Base-by-base conservation (phyloP, 1,140 invertebrate genomes). In the Solenopsis invicta region DNA sequence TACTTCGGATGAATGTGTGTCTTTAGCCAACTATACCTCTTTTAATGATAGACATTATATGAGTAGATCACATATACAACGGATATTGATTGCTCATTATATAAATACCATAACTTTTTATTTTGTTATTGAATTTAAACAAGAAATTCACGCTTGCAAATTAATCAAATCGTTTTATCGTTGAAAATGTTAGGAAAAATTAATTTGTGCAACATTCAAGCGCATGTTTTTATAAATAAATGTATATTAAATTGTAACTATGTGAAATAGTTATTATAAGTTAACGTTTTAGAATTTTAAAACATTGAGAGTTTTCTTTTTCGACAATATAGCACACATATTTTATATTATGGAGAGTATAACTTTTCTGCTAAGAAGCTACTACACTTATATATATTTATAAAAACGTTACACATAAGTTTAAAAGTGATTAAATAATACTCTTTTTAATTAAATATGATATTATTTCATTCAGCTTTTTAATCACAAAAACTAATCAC, bases 401-500 rank as follows among this genome's bases (percentile, higher is more conserved):
- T 29, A 29, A 29, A 16, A 48, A 48, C 10, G 6, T 72, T 48
- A 48, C 48, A 48, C 48, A 48, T 48, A 13, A 56, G 4, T 41
- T 41, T 41, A 0, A 6, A 6, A 34, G 24, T 24, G 8, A 62
- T 50, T 12, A 37, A 74, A 52, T 64, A 54, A 77, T 52, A 10
- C 12, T 54, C 21, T 8, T 45, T 29, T 66, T 50, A 52, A 67
- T 74, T 87, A 41, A 67, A 62, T 24, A 41, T 84, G 59, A 13
- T 89, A 66, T 89, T 77, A 67, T 89, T 89, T 87, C 77, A 91
- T 90, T 93, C 93, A 93, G 95, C 94, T 95, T 93, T 88, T 95
- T 95, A 92, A 92, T 95, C 94, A 95, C 94, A 94, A 92, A 94
- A 93, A 94, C 94, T 90, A 89, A 90, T 94, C 94, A 94, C 94